Evolutionary conservation across 1,140 invertebrate genomes (phyloP).

Genomic region (Portunus trituberculatus): DNA sequence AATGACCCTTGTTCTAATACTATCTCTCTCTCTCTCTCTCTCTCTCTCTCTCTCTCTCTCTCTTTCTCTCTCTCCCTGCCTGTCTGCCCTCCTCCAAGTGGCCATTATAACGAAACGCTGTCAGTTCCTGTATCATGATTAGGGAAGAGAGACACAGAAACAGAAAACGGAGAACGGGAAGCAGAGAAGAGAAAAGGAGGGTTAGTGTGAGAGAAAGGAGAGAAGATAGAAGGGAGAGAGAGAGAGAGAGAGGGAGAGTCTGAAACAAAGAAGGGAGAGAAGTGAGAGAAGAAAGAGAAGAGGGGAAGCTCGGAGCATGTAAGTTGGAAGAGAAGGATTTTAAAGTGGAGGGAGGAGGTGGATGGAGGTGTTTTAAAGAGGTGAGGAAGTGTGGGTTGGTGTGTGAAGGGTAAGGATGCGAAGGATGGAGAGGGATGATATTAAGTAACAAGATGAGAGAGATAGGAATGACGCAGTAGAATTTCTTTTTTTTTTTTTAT

Average conservation of each 20-base stretch:
- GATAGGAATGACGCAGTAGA: neutral
- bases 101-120: neutral
- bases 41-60: neutral
- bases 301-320: neutral
- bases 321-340: neutral
- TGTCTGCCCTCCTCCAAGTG: neutral
- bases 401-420: neutral
- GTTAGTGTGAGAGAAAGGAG: constrained; percentile 14
- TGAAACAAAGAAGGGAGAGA: neutral
- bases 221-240: neutral
- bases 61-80: neutral
- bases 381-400: neutral
- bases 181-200: constrained; percentile 28
- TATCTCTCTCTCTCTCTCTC: neutral
- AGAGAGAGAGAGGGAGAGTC: neutral
- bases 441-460: no score
- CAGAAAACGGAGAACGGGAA: neutral
- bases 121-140: neutral
- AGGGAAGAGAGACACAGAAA: neutral
- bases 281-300: neutral
- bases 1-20: neutral
- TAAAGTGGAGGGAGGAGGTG: neutral
- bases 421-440: neutral
- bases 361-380: neutral
- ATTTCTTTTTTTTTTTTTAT: neutral